Percentiles rank a stretch among this genome's conserved stretches.
These are phyloP conservation scores for Psephotus haematonotus DNA, from an alignment of 2,113 vertebrate genomes.

Conservation along the genomic window DNA sequence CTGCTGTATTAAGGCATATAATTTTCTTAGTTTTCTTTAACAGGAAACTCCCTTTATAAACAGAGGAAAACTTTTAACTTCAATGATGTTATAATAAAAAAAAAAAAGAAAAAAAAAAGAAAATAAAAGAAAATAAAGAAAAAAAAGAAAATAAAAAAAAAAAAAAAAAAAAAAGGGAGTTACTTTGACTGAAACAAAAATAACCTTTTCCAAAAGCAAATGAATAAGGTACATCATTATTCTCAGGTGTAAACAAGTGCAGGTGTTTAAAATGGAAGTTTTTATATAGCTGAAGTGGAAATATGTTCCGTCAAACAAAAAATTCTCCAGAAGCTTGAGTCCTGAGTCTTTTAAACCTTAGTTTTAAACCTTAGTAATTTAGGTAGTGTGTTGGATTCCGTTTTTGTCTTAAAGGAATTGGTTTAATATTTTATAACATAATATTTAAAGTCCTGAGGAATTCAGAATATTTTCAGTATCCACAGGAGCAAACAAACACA, in stretches of 20 bases:
- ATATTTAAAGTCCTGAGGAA: conserved; percentile 54
- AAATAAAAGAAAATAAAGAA: no score
- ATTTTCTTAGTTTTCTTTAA: conserved; percentile 74
- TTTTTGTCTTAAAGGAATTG: conserved; percentile 49
- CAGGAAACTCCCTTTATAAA: conserved; percentile 73
- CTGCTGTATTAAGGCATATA: conserved; percentile 63
- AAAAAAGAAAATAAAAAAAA: background rate
- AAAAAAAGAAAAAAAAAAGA: background rate
- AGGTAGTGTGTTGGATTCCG: conserved; percentile 19
- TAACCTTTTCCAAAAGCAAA: conserved; percentile 47
- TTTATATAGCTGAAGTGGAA: conserved; percentile 62
- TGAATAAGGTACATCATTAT: conserved; percentile 53
- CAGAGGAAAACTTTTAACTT: conserved; percentile 66
- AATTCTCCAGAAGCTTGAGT: background rate
- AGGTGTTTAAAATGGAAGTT: conserved; percentile 30
- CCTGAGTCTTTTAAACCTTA: background rate
- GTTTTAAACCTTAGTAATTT: conserved; percentile 26
- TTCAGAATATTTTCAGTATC: conserved; percentile 27
- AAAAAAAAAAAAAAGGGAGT: background rate
- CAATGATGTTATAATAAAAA: conserved; percentile 36
- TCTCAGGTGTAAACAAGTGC: conserved; percentile 64
- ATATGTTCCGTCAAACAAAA: background rate
- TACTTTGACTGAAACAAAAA: conserved; percentile 62
- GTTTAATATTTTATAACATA: conserved; percentile 53
- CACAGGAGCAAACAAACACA: conserved; percentile 7